Base-by-base conservation (phyloP, 2,797 vertebrate species). In the Eptatretus atami region DNA sequence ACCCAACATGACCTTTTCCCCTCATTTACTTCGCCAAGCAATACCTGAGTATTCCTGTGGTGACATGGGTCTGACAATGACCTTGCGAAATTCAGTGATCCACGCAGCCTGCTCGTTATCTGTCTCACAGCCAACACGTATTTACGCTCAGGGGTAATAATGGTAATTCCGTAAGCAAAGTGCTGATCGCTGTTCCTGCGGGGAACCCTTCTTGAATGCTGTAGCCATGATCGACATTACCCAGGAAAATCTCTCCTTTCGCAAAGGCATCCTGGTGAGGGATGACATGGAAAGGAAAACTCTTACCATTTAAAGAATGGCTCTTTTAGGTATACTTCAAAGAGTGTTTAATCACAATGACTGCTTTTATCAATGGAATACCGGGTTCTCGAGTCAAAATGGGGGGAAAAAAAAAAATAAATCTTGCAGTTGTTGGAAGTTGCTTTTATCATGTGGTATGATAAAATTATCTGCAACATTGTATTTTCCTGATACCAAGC, bases 221-320 rank as follows among this genome's bases (percentile, higher is more conserved):
- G 11, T 61, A 61, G 57, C 57, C 57, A 12, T 61, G 57, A 25
- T 61, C 57, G 9, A 9, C 57, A 61, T 12, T 61, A 25, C 57
- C 57, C 57, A 61, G 57, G 57, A 61, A 61, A n/a, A 61, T 25
- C 57, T 61, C 57, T n/a, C 57, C 57, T 25, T 61, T 61, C 10
- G 57, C 57, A 61, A 61, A 61, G n/a, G 57, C 57, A 25, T 61
- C 57, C 57, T 61, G 31, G 31, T 44, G 44, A 52, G 52, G 63
- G 11, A 13, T 14, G 15, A 69, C 8, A 44, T 44, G 3, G 6
- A 44, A 44, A 44, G 3, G 31, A 44, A 44, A 44, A 44, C 31
- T 44, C 31, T 44, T 44, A 44, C 31, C 31, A 44, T 44, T 4
- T 44, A 19, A 19, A 19, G 19, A 19, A 19, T 19, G 19, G 19